Percentiles rank a stretch among this genome's conserved stretches.
These are phyloP conservation scores for Dendrolimus pini DNA, from an alignment of 2,888 invertebrate species.

Conservation along the genomic window DNA sequence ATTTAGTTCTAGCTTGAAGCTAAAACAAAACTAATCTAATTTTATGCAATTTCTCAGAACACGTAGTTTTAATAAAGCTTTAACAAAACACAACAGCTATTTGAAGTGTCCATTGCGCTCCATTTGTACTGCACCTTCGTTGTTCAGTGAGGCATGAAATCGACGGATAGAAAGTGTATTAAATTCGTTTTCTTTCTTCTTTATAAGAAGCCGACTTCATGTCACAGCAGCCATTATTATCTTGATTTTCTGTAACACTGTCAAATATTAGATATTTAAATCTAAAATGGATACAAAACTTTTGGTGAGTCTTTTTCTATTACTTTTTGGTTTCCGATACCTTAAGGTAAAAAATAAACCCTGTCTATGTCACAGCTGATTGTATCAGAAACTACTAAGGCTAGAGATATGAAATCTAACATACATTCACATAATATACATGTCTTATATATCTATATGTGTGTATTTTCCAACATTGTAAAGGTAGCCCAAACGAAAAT, in stretches of 20 bases:
- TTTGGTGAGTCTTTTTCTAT: conserved; percentile 44
- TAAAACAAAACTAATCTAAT: neutral
- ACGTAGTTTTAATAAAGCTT: conserved; percentile 3
- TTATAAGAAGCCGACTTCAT: conserved; percentile 55
- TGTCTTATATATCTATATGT: no score
- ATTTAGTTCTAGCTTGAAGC: no score
- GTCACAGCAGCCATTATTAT: conserved; percentile 37
- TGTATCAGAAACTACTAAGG: no score
- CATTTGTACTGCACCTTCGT: conserved; percentile 18
- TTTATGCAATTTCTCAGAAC: conserved; percentile 13
- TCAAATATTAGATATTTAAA: conserved; percentile 8
- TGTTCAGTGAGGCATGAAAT: conserved; percentile 44
- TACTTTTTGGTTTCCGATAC: conserved; percentile 30
- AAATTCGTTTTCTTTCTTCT: conserved; percentile 63
- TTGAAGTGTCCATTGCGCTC: neutral
- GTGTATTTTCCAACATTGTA: no score
- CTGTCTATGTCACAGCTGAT: no score
- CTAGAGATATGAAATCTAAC: no score
- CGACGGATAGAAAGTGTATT: conserved; percentile 57
- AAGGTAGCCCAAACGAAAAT: no score
- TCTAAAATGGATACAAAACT: conserved; percentile 40
- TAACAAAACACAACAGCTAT: neutral
- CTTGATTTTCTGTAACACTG: conserved; percentile 19
- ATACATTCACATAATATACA: no score
- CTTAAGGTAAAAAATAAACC: conserved; percentile 7